These are phyloP conservation scores for Numenius phaeopus DNA, from an alignment of 2,797 vertebrate species.

Conservation along the genomic window DNA sequence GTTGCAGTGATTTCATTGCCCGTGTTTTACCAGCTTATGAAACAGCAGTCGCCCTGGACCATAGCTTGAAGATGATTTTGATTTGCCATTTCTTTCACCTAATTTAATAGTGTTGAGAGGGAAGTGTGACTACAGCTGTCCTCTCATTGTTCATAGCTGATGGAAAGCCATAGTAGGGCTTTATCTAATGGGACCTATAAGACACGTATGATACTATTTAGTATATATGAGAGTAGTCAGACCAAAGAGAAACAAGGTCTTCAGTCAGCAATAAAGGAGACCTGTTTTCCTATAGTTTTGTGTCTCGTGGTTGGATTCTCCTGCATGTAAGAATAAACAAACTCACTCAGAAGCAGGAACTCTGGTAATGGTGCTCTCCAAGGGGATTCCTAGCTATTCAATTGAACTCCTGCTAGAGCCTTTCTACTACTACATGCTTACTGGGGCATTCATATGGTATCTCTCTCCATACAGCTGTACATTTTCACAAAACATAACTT, in stretches of 20 bases:
- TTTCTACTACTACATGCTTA: not conserved
- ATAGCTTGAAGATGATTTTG: not conserved
- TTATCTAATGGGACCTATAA: not conserved
- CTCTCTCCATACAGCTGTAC: not conserved
- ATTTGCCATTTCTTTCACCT: not conserved
- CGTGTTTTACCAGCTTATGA: not conserved
- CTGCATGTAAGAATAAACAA: not conserved
- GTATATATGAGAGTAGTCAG: not conserved
- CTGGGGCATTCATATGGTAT: not conserved
- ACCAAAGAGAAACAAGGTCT: not conserved
- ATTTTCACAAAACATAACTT: constrained; percentile 17
- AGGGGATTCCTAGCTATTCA: not conserved
- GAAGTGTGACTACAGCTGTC: not conserved
- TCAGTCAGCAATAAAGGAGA: not conserved
- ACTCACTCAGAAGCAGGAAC: not conserved
- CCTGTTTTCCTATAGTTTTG: not conserved
- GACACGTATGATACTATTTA: not conserved
- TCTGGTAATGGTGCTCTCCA: not conserved
- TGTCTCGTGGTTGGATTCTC: not conserved
- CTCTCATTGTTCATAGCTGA: not conserved
- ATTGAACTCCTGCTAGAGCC: not conserved
- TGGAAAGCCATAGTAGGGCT: not conserved
- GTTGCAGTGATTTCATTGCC: not conserved
- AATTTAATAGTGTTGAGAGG: not conserved
- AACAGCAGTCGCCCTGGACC: not conserved